Conservation (phyloP, 2,113 vertebrate genomes). For the Apodemus speciosus region DNA sequence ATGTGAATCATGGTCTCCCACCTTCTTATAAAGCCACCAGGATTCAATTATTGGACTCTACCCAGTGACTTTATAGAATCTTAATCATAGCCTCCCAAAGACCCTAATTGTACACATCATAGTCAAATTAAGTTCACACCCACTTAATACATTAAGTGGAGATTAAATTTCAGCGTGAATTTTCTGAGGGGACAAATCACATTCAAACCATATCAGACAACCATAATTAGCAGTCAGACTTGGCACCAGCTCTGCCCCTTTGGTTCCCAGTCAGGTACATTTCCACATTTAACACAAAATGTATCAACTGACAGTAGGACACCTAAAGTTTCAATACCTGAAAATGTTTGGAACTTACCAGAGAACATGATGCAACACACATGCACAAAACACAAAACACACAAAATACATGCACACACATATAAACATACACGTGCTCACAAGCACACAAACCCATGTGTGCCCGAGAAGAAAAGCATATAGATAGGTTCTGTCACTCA, state of each 20-base stretch:
- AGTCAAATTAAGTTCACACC: background rate
- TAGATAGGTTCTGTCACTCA: background rate
- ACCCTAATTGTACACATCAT: background rate
- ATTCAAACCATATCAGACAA: background rate
- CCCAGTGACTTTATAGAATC: background rate
- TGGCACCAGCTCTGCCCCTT: background rate
- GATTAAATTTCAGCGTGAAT: background rate
- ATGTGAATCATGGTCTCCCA: background rate
- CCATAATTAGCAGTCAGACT: background rate
- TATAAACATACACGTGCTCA: background rate
- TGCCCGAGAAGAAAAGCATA: background rate
- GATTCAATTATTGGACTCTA: background rate
- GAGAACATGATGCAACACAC: background rate
- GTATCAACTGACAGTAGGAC: background rate
- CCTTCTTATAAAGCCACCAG: background rate
- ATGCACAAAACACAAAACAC: background rate
- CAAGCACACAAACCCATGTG: background rate
- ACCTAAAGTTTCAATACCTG: background rate
- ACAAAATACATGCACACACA: background rate
- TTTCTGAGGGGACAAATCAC: background rate
- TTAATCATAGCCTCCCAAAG: background rate
- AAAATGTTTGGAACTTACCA: background rate
- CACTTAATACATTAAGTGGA: background rate
- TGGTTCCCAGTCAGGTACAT: background rate
- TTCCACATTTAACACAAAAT: slow-evolving; percentile 6